Percentiles rank a stretch among this genome's conserved stretches.
phyloP scores from a whole-genome alignment of 2,797 vertebrate genomes.

The Leptatherina wallacei region DNA sequence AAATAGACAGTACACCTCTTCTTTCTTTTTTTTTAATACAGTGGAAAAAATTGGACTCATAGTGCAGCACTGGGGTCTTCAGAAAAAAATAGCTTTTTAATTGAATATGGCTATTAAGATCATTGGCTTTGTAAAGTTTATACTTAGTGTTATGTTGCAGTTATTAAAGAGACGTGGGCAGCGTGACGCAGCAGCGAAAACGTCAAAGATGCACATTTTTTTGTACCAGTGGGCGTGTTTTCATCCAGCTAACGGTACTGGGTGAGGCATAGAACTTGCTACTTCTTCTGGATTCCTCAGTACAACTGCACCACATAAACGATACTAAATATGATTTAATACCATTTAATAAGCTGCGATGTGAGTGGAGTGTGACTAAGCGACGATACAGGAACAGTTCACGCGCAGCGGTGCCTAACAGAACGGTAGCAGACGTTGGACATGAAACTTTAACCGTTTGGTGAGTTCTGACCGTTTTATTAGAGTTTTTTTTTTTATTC shows the following conservation, averaged over 20 bases:
- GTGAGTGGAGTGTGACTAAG: not conserved
- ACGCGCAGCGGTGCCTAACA: not conserved
- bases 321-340: rapidly evolving
- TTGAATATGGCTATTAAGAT: not conserved
- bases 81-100: not conserved
- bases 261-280: conserved; percentile 4
- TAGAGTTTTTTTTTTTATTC: not conserved
- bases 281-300: not conserved
- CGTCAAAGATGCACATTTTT: conserved; percentile 41
- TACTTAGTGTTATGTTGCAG: conserved; percentile 21
- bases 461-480: not conserved
- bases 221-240: conserved; percentile 69
- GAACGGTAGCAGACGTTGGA: not conserved
- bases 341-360: not conserved
- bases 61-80: not conserved
- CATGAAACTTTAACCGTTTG: conserved; percentile 17
- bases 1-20: not conserved
- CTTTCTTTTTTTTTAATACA: not conserved
- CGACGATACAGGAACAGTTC: not conserved
- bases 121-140: not conserved
- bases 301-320: not conserved
- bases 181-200: conserved; percentile 45
- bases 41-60: not conserved
- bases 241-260: conserved; percentile 64
- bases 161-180: not conserved